These are phyloP conservation scores for Cygnus buccinator DNA, from an alignment of 2,113 vertebrate species.

Conservation along the genomic window DNA sequence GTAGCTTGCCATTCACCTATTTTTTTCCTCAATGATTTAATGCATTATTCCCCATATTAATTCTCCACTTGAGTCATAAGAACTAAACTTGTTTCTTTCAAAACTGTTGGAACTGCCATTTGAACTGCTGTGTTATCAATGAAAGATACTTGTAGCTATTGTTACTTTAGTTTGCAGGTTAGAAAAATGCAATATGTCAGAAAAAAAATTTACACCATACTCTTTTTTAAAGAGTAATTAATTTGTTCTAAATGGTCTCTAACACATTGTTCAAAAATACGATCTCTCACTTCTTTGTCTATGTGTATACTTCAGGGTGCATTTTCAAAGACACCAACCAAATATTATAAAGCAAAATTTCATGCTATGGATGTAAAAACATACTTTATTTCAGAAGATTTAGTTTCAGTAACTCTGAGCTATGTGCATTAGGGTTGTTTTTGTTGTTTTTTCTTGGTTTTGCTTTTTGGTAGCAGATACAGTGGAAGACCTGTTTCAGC, in stretches of 20 bases:
- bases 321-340: background rate
- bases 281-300: background rate
- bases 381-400: background rate
- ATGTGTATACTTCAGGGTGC: rapidly evolving
- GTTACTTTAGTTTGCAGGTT: background rate
- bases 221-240: background rate
- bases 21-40: background rate
- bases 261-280: background rate
- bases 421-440: background rate
- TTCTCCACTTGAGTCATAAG: background rate
- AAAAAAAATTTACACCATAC: background rate
- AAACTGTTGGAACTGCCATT: background rate
- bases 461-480: background rate
- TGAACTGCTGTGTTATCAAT: background rate
- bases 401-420: background rate
- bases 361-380: background rate
- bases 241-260: background rate
- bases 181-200: background rate
- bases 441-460: no score
- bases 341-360: background rate
- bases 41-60: background rate
- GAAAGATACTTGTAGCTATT: background rate
- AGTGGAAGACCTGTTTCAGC: background rate
- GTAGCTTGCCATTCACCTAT: background rate
- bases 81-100: background rate